These are phyloP conservation scores for Vulpes ferrilata DNA, from an alignment of 2,113 vertebrate species.

Conservation along the genomic window DNA sequence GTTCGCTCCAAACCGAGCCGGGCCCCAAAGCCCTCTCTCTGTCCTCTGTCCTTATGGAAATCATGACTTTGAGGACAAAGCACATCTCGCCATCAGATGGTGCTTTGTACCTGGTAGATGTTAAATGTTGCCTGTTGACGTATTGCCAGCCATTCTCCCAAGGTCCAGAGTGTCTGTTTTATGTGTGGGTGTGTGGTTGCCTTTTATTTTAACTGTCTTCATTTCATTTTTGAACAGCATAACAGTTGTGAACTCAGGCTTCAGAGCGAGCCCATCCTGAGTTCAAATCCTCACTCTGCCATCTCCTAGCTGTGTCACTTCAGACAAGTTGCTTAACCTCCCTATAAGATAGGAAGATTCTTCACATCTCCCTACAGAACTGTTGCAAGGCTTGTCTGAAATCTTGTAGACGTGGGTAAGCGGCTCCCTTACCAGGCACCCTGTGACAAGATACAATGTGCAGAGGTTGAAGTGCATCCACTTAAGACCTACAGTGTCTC, in stretches of 20 bases:
- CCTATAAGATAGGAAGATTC: background rate
- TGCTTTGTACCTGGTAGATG: background rate
- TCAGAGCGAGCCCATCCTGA: background rate
- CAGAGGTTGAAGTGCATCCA: rapidly evolving
- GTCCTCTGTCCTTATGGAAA: background rate
- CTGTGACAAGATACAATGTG: background rate
- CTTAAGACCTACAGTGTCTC: background rate
- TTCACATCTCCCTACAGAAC: background rate
- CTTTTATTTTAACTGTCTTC: background rate
- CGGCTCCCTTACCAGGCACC: background rate
- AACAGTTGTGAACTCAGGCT: background rate
- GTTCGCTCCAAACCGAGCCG: rapidly evolving
- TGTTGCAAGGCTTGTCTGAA: background rate
- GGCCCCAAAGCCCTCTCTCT: no score
- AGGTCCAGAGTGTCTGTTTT: background rate
- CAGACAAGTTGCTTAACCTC: background rate
- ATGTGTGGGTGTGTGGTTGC: background rate
- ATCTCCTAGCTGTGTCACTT: background rate
- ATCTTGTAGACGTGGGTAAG: background rate
- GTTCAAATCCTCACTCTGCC: background rate
- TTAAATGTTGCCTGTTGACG: background rate
- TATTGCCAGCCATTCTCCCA: background rate
- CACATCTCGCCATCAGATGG: background rate
- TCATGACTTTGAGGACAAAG: background rate
- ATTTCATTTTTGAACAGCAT: background rate